phyloP scores from a whole-genome alignment of 2,888 invertebrate genomes.

The Rhodophaea formosa region DNA sequence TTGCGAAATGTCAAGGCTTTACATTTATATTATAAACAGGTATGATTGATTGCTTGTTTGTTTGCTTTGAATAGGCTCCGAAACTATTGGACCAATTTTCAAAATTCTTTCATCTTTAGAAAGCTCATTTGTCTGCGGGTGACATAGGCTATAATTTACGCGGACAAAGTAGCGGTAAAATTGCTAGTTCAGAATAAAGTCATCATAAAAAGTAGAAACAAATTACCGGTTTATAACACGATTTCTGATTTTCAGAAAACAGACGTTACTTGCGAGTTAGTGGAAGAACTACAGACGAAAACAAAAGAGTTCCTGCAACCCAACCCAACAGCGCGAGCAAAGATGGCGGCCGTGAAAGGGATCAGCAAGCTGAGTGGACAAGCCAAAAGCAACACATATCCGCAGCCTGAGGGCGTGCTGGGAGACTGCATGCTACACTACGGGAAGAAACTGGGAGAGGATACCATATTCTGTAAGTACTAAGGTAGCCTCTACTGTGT shows the following conservation, averaged over 20 bases:
- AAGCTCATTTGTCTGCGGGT: no score
- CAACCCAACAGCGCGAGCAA: constrained; percentile 97
- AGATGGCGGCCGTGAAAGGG: constrained; percentile 97
- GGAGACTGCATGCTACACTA: constrained; percentile 98
- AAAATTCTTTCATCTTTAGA: no score
- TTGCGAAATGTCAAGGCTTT: no score
- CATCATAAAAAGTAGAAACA: neutral
- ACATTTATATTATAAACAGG: no score
- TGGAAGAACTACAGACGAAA: constrained; percentile 97
- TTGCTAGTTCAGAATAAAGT: neutral
- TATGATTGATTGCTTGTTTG: no score
- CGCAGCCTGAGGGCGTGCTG: constrained; percentile 98
- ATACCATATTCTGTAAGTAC: constrained; percentile 91
- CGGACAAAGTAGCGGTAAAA: no score
- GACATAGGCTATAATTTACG: no score
- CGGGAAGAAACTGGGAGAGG: constrained; percentile 97
- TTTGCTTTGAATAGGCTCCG: no score
- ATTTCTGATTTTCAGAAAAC: constrained; percentile 88
- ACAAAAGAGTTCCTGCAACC: constrained; percentile 99
- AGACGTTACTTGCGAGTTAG: constrained; percentile 97
- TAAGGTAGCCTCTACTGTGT: no score
- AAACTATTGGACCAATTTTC: no score
- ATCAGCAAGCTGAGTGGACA: constrained; percentile 98
- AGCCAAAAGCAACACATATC: constrained; percentile 98
- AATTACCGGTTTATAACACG: neutral